Evolutionary conservation across 2,888 invertebrate species (phyloP), one percentile per base, ranked within the genome.

Genomic region (Panzeria rudis): DNA sequence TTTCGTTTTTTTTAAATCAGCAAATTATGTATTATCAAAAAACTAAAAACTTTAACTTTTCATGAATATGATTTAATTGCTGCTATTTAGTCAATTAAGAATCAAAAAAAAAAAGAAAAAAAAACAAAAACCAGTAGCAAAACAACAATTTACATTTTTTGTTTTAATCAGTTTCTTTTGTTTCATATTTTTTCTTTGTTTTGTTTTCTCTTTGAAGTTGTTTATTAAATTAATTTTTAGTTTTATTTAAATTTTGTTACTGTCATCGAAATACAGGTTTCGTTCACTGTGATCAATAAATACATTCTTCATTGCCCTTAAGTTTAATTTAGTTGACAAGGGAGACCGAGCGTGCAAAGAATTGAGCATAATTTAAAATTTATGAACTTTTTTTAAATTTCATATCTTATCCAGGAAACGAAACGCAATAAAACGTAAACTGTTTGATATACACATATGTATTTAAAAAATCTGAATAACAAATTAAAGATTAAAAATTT

Each of bases 71-170:
- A 38, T 62, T 78, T 69, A 72, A 80, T 73, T 66, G 41, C 52
- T 54, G 52, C 25, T 73, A 61, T 62, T 56, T 25, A 56, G 20
- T n/a, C 23, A 59, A 23, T 20, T 17, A 0, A 13, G 47, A 35
- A 50, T 2, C 3, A 29, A n/a, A 6, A 35, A 6, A 29, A 61
- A 15, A 29, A 29, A 29, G 7, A 47, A n/a, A 29, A 62, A 25
- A 15, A 76, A 32, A 47, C n/a, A 56, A 77, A 83, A 64, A 77
- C 64, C 78, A 71, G 76, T 72, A 83, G 72, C 71, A 47, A 15
- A 76, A 61, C 13, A 44, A 71, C 9, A 56, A 54, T 44, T 69
- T 20, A 20, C 47, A 23, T 54, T 32, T 20, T 41, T 32, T 23
- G 17, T 23, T 52, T 61, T 71, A 54, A 72, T 71, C 54, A 56